Conservation (phyloP, 2,113 vertebrate genomes). For the Carollia perspicillata region DNA sequence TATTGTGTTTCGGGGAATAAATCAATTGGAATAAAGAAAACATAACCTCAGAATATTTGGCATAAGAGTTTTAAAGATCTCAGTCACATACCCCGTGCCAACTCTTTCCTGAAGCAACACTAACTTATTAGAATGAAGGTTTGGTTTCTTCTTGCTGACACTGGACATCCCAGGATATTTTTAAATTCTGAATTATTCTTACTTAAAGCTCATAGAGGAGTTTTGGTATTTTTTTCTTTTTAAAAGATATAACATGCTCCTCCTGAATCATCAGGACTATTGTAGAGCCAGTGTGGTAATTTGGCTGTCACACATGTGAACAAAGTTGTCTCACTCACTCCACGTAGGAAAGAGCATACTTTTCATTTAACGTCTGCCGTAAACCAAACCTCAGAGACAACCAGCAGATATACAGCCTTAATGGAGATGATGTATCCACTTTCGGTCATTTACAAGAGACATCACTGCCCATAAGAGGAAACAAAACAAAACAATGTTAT, state of each 20-base stretch:
- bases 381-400: neutral
- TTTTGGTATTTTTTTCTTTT: neutral
- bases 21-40: neutral
- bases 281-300: conserved; percentile 7
- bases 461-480: neutral
- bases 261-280: neutral
- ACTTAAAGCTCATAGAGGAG: neutral
- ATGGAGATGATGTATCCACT: conserved; percentile 28
- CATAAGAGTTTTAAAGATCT: neutral
- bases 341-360: neutral
- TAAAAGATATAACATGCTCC: neutral
- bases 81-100: neutral
- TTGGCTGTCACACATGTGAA: neutral
- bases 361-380: conserved; percentile 50
- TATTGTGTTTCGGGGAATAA: neutral
- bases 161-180: neutral
- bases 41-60: neutral
- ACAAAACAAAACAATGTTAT: neutral
- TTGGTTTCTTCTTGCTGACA: neutral
- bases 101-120: neutral
- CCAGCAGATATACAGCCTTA: neutral
- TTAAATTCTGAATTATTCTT: neutral
- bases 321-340: neutral
- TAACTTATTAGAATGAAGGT: neutral
- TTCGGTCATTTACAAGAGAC: neutral